Evolutionary conservation across 1,140 invertebrate genomes (phyloP).

Genomic region (Hermetia illucens): DNA sequence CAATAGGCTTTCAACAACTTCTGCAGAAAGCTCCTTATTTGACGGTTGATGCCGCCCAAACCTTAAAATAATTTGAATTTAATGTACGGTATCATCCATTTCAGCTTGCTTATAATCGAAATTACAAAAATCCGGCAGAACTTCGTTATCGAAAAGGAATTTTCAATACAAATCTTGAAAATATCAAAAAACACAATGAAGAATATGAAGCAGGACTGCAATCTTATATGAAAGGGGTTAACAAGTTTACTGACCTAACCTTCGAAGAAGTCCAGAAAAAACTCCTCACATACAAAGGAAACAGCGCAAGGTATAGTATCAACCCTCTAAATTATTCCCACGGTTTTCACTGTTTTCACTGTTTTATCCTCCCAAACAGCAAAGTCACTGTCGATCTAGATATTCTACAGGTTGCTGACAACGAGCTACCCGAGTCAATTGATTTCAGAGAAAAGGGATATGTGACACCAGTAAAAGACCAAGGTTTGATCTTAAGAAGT

Average conservation of each 20-base stretch:
- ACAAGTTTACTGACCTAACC: constrained; percentile 36
- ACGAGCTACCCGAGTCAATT: constrained; percentile 20
- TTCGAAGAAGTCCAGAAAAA: constrained; percentile 13
- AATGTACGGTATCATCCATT: too few species aligned
- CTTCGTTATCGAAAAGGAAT: constrained; percentile 38
- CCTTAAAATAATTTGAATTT: too few species aligned
- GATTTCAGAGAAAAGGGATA: constrained; percentile 45
- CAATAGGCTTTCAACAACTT: too few species aligned
- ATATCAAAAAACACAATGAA: constrained; percentile 40
- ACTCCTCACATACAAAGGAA: neutral
- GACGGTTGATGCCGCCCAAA: too few species aligned
- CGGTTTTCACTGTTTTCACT: neutral
- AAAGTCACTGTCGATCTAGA: neutral
- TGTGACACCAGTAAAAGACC: constrained; percentile 48
- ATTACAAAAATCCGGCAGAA: constrained; percentile 31
- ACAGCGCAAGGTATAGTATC: neutral
- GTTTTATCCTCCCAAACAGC: neutral
- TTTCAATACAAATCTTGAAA: constrained; percentile 37
- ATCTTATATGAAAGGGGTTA: constrained; percentile 31
- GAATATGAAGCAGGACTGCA: constrained; percentile 15
- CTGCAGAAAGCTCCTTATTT: too few species aligned
- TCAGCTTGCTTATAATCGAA: too few species aligned
- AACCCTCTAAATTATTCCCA: neutral
- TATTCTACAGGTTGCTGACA: neutral
- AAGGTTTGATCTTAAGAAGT: too few species aligned